Conservation (phyloP, 2,113 vertebrate species). For the Archocentrus centrarchus region DNA sequence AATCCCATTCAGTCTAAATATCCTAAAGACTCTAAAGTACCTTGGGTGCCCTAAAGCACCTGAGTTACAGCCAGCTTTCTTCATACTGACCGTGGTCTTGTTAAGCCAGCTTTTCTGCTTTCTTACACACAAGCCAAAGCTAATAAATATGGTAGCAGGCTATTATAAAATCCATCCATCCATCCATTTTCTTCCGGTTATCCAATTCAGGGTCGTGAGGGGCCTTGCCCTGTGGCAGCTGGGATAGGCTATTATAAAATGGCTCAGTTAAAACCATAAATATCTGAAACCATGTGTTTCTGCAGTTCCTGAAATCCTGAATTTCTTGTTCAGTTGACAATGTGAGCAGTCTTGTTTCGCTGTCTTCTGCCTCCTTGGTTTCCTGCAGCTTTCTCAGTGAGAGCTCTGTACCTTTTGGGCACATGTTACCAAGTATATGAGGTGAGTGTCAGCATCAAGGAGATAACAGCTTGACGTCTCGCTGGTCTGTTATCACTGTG, state of each 20-base stretch:
- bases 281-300: not conserved
- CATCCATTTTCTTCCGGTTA: too few species aligned
- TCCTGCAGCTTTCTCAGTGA: constrained; percentile 43
- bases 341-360: not conserved
- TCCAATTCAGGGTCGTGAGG: too few species aligned
- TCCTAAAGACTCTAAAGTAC: not conserved
- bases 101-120: not conserved
- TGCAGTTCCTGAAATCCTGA: not conserved
- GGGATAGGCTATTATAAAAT: not conserved
- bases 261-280: not conserved
- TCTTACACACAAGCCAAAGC: not conserved
- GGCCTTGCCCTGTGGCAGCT: too few species aligned
- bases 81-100: not conserved
- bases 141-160: not conserved
- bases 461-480: constrained; percentile 73
- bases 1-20: not conserved
- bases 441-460: constrained; percentile 75
- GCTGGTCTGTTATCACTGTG: constrained; percentile 67
- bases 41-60: not conserved
- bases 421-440: constrained; percentile 66
- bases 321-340: constrained; percentile 19
- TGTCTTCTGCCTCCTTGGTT: constrained; percentile 24
- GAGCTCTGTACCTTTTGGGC: constrained; percentile 59
- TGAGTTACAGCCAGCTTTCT: not conserved
- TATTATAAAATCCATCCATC: not conserved